These are phyloP conservation scores for Tyto alba DNA, from an alignment of 2,113 vertebrate genomes.

Conservation along the genomic window DNA sequence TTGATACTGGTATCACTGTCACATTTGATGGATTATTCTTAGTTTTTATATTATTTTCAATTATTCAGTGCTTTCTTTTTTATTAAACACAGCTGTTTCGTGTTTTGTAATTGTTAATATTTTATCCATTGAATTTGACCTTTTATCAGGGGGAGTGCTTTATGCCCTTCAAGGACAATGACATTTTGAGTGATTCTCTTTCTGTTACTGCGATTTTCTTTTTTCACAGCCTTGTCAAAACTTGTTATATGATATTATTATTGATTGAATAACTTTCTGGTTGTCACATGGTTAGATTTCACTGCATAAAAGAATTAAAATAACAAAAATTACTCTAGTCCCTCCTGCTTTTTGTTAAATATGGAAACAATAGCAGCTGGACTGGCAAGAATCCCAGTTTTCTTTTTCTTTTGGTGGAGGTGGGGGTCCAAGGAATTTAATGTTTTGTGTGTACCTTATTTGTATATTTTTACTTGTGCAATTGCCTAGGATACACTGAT, in stretches of 20 bases:
- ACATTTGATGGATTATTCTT: neutral
- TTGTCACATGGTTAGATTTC: neutral
- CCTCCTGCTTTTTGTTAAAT: neutral
- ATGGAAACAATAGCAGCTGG: neutral
- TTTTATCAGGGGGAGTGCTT: neutral
- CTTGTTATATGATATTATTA: neutral
- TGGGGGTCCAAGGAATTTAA: neutral
- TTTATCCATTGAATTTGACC: slow-evolving; percentile 16
- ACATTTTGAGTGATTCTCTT: neutral
- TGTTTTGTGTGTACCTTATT: neutral
- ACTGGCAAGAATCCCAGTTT: neutral
- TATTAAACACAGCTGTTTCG: neutral
- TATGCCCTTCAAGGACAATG: neutral
- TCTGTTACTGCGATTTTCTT: neutral
- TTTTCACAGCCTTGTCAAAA: slow-evolving; percentile 10
- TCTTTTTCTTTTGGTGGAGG: neutral
- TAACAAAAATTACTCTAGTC: neutral
- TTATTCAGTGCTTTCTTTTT: neutral
- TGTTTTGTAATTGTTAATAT: neutral
- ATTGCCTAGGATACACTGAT: neutral
- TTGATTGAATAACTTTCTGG: neutral
- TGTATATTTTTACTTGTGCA: neutral
- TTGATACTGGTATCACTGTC: neutral
- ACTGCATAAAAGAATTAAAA: slow-evolving; percentile 13
- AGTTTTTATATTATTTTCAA: neutral